These are phyloP conservation scores for Portunus trituberculatus DNA, from an alignment of 1,140 invertebrate species.

Conservation along the genomic window DNA sequence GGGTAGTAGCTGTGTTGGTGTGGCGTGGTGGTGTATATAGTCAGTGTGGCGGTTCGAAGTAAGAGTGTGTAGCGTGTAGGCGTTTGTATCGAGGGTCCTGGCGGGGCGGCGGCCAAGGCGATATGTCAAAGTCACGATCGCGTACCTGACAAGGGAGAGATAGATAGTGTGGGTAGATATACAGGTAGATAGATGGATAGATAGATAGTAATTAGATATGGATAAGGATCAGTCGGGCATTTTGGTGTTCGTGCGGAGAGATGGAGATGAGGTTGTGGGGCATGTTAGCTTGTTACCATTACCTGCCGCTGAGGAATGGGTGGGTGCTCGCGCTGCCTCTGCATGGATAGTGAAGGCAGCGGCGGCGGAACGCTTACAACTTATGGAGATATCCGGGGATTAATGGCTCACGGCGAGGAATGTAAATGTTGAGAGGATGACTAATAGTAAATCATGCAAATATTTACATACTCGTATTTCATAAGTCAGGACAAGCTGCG, in stretches of 20 bases:
- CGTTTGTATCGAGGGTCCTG: neutral
- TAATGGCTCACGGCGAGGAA: too few species aligned
- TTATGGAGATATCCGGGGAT: too few species aligned
- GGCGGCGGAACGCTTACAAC: too few species aligned
- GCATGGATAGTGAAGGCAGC: too few species aligned
- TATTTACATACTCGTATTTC: too few species aligned
- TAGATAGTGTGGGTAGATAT: slow-evolving; percentile 8
- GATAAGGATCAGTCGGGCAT: neutral
- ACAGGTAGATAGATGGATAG: neutral
- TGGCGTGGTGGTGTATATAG: neutral
- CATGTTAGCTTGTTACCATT: slow-evolving; percentile 3
- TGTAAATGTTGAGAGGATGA: too few species aligned
- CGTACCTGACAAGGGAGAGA: neutral
- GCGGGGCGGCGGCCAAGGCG: slow-evolving; percentile 12
- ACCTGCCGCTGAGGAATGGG: neutral
- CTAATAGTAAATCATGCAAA: too few species aligned
- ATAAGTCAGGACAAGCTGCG: too few species aligned
- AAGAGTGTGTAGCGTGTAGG: neutral
- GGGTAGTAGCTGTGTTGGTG: neutral
- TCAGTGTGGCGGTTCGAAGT: too few species aligned
- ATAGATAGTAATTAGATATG: slow-evolving; percentile 6
- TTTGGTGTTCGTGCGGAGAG: neutral
- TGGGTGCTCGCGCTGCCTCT: neutral
- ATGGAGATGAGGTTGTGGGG: neutral
- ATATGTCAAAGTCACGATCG: neutral